A percentile compares a stretch with the other conserved stretches of the same genome.
These are phyloP conservation scores for Natrix natrix DNA, from an alignment of 2,797 vertebrate species.

Conservation along the genomic window DNA sequence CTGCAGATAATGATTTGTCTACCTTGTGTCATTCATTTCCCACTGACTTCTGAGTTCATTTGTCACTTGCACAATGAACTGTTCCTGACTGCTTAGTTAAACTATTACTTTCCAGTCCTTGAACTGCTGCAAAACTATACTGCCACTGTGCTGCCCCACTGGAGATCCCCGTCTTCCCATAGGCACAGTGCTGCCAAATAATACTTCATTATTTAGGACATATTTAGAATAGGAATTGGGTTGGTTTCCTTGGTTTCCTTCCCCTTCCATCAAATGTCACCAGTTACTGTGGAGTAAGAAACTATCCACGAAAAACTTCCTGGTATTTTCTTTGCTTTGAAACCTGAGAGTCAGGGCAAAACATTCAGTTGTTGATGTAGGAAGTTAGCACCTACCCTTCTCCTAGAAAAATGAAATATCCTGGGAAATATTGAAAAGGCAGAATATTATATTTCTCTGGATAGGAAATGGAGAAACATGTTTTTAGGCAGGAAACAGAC, in stretches of 20 bases:
- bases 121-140: not conserved
- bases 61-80: slow-evolving; percentile 2
- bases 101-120: not conserved
- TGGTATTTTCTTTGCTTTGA: not conserved
- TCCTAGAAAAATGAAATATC: too few relatives aligned
- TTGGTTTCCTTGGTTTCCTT: not conserved
- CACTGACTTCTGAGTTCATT: slow-evolving; percentile 41
- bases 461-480: too few relatives aligned
- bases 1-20: slow-evolving; percentile 37
- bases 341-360: not conserved
- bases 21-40: slow-evolving; percentile 24
- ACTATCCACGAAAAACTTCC: not conserved
- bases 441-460: too few relatives aligned
- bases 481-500: too few relatives aligned
- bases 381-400: too few relatives aligned
- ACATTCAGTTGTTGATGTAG: not conserved
- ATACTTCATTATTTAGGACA: not conserved
- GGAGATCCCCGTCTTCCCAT: not conserved
- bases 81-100: not conserved
- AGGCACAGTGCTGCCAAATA: not conserved
- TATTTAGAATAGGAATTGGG: not conserved
- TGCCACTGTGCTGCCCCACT: not conserved
- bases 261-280: not conserved
- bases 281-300: not conserved
- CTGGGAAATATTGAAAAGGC: too few relatives aligned